Evolutionary conservation across 2,888 invertebrate species (phyloP).

Genomic region (Strigamia maritima): DNA sequence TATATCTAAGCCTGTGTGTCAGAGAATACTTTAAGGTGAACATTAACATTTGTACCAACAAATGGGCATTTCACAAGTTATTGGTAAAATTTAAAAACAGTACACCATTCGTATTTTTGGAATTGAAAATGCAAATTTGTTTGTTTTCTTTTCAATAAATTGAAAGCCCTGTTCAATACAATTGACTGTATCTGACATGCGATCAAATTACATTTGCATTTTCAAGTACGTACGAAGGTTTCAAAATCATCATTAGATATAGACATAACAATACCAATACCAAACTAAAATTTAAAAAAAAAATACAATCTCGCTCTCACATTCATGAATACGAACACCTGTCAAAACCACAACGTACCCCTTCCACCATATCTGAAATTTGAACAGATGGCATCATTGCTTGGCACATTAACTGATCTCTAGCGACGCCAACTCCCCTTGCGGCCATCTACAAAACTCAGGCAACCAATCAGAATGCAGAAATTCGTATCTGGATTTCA

Average conservation of each 20-base stretch:
- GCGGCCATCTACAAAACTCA: constrained; percentile 22
- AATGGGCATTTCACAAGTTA: too few species aligned
- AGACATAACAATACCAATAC: background rate
- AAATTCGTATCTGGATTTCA: constrained; percentile 32
- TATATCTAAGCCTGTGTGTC: too few species aligned
- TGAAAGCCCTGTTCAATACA: background rate
- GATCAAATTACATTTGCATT: background rate
- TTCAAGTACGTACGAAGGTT: background rate
- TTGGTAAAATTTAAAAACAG: background rate
- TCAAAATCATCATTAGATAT: background rate
- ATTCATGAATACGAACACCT: constrained; percentile 30
- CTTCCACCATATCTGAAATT: constrained; percentile 28
- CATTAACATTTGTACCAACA: too few species aligned
- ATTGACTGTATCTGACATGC: background rate
- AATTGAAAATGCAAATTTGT: too few species aligned
- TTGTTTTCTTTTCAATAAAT: background rate
- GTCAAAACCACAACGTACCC: constrained; percentile 10
- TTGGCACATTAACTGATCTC: constrained; percentile 32
- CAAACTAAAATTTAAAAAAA: background rate
- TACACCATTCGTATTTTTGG: too few species aligned
- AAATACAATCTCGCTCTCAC: background rate
- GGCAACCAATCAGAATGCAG: background rate
- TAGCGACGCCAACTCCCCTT: constrained; percentile 31
- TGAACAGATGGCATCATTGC: constrained; percentile 30
- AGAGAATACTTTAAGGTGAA: too few species aligned